Evolutionary conservation across 2,888 invertebrate species (phyloP), one percentile per base, ranked within the genome.

Genomic region (Eupithecia dodoneata): DNA sequence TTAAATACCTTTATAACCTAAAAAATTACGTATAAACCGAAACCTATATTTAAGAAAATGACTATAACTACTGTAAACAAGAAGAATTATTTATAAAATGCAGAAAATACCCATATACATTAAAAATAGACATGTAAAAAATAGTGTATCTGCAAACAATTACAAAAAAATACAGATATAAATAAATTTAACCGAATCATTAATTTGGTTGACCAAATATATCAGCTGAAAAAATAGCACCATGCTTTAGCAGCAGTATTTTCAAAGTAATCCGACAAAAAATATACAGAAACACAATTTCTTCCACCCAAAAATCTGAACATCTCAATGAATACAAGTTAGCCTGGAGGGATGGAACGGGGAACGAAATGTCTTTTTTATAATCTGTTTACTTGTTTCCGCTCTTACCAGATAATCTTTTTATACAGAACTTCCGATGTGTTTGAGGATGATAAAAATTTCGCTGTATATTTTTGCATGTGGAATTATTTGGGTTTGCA

Each of bases 331-430:
- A 87, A 87, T 87, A 86, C 85, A 85, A 81, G 85, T 81, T 86
- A 85, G 87, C 88, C 89, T 79, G 84, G 82, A 89, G 89, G 89
- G 87, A 87, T 85, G 84, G 81, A 80, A 82, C 81, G 85, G 85
- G 86, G 87, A 86, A 82, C 83, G 83, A 83, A 88, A 91, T 88
- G 91, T 92, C 90, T 93, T 93, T 92, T 93, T 93, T 93, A 93
- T 93, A 93, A 93, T 93, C 92, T 93, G 94, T 94, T 93, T 93
- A 92, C 92, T 91, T 89, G 88, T 89, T 88, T 86, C 89, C 88
- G 84, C 87, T 89, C 83, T 89, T 88, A 89, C 89, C 86, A 89
- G 90, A 92, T 93, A 92, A 93, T 93, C 91, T 91, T 87, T 92
- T 93, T 92, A 90, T 89, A 87, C 89, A 82, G 85, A 88, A 90